phyloP scores from a whole-genome alignment of 2,113 vertebrate species.

The Cochlearius cochlearius region DNA sequence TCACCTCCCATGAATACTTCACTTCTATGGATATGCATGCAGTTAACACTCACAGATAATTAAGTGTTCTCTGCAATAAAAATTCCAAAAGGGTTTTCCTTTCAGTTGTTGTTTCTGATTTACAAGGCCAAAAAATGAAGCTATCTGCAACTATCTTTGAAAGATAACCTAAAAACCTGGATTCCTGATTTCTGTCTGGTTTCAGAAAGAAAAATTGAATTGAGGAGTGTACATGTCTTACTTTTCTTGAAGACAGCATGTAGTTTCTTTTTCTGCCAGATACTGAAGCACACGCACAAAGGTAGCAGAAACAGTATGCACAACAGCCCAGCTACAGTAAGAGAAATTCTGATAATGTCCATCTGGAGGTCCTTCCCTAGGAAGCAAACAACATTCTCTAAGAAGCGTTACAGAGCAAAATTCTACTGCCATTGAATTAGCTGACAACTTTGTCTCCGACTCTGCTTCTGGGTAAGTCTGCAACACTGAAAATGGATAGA shows the following conservation, averaged over 20 bases:
- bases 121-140: neutral
- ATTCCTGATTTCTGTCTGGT: neutral
- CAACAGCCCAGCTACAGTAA: neutral
- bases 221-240: conserved; percentile 49
- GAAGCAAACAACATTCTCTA: neutral
- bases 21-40: neutral
- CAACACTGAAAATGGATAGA: neutral
- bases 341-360: neutral
- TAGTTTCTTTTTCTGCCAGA: conserved; percentile 53
- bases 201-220: neutral
- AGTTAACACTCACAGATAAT: neutral
- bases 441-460: neutral
- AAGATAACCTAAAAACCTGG: neutral
- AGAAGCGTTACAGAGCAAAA: neutral
- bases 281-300: neutral
- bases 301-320: neutral
- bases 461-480: neutral
- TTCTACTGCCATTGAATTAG: neutral
- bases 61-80: neutral
- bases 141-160: neutral
- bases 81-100: neutral
- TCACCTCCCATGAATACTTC: neutral
- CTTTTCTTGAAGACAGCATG: conserved; percentile 62
- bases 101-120: neutral
- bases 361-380: neutral